phyloP scores from a whole-genome alignment of 2,888 invertebrate species.

The Drosophila borborema region DNA sequence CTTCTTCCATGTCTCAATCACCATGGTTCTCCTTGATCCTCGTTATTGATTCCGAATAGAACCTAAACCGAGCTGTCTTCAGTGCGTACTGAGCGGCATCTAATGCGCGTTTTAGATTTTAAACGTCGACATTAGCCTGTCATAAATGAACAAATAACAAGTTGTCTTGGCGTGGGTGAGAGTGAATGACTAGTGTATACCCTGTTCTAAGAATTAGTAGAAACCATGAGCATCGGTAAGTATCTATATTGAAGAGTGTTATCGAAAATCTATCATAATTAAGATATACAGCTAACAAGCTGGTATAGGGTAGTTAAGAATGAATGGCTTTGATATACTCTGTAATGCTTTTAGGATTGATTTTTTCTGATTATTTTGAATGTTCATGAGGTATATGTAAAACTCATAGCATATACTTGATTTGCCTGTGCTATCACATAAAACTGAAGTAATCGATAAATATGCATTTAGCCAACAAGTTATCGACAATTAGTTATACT shows the following conservation, averaged over 20 bases:
- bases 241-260: neutral
- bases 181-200: constrained; percentile 2
- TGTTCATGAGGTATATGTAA: neutral
- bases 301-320: neutral
- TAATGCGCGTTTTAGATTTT: neutral
- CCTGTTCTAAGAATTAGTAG: neutral
- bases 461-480: neutral
- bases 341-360: neutral
- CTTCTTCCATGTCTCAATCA: constrained; percentile 80
- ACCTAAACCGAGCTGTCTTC: constrained; percentile 8
- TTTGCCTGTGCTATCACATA: neutral
- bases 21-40: constrained; percentile 52
- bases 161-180: neutral
- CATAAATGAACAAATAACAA: constrained; percentile 1
- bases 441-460: neutral
- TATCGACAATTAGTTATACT: no score
- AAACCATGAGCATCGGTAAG: neutral
- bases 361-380: neutral
- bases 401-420: neutral
- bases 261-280: neutral
- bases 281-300: neutral
- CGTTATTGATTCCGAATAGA: neutral
- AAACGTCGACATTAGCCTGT: constrained; percentile 12
- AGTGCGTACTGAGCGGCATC: constrained; percentile 20
- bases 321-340: neutral